Base-by-base conservation (phyloP, 2,888 invertebrate genomes). In the Trissolcus brochymenae region DNA sequence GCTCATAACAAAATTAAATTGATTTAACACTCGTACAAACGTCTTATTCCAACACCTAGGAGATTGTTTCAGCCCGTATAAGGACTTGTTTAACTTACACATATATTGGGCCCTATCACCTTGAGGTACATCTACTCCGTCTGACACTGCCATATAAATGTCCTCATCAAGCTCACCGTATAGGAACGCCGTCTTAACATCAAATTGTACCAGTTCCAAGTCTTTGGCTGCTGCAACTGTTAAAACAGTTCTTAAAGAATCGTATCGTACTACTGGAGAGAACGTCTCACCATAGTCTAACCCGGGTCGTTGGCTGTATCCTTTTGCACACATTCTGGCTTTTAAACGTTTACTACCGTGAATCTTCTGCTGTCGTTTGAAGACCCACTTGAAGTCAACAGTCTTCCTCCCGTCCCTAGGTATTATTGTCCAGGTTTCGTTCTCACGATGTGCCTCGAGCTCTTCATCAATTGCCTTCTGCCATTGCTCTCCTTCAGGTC, bases 361-460 rank as follows among this genome's bases (percentile, higher is more conserved):
- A 25, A 19, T 17, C 50, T 14, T 50, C 6, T 6, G 2, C 25
- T 68, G 41, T 0, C 64, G 14, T n/a, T 70, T 67, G 16, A 81
- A 82, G 1, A 81, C 76, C 81, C 82, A 81, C 25, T 67, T 79
- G 0, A 72, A 80, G n/a, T 78, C 79, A 6, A 82, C 78, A 1
- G 60, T 17, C 53, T 62, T 51, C 0, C 53, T 14, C 2, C 19
- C 51, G 13, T 49, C 9, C 4, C 35, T 59, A 2, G 51, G 14
- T 4, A 81, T 76, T 4, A 80, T 50, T 0, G 54, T 55, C 81
- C 81, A 81, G 0, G 79, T 80, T 6, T 53, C 43, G 9, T 80
- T 80, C 6, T 49, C 56, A 17, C 57, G n/a, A 19, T 79, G 76
- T 1, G 79, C 62, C 0, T 55, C 2, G 0, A 80, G 62, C 35